Evolutionary conservation across 2,888 invertebrate genomes (phyloP).

Genomic region (Campoletis raptor): DNA sequence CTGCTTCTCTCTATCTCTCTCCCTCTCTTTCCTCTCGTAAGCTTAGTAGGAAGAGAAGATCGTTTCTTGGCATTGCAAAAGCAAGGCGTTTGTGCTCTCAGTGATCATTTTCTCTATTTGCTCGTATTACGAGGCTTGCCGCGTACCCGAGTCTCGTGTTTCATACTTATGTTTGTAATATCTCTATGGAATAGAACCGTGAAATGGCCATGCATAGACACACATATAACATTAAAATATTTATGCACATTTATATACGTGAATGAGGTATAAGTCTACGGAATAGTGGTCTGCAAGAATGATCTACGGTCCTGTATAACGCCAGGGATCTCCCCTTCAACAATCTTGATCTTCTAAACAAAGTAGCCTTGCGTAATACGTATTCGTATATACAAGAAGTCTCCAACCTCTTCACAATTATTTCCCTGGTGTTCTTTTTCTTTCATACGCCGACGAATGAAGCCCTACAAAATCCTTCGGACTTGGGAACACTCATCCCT

Average conservation of each 20-base stretch:
- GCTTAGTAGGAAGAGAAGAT: slow-evolving; percentile 46
- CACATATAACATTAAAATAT: slow-evolving; percentile 2
- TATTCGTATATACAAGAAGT: slow-evolving; percentile 34
- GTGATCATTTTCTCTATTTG: slow-evolving; percentile 53
- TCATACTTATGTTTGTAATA: slow-evolving; percentile 53
- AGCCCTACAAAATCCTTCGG: slow-evolving; percentile 30
- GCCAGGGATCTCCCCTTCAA: slow-evolving; percentile 38
- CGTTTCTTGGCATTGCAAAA: slow-evolving; percentile 59
- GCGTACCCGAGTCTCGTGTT: slow-evolving; percentile 49
- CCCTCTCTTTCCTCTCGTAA: slow-evolving; percentile 19
- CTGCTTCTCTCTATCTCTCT: slow-evolving; percentile 17
- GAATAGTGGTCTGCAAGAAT: slow-evolving; percentile 26
- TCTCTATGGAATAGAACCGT: slow-evolving; percentile 48
- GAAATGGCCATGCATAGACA: slow-evolving; percentile 11
- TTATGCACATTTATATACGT: slow-evolving; percentile 8
- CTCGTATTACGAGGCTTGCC: slow-evolving; percentile 42
- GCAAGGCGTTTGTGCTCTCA: slow-evolving; percentile 26
- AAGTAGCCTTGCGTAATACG: slow-evolving; percentile 50
- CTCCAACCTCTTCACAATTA: slow-evolving; percentile 52
- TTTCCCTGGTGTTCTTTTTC: slow-evolving; percentile 8
- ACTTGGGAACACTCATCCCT: slow-evolving; percentile 50
- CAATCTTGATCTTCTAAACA: slow-evolving; percentile 57
- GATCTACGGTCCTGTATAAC: slow-evolving; percentile 59
- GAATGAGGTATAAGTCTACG: not conserved
- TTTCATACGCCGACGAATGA: slow-evolving; percentile 2